Base-by-base conservation (phyloP, 2,797 vertebrate genomes). In the Apodemus agrarius region DNA sequence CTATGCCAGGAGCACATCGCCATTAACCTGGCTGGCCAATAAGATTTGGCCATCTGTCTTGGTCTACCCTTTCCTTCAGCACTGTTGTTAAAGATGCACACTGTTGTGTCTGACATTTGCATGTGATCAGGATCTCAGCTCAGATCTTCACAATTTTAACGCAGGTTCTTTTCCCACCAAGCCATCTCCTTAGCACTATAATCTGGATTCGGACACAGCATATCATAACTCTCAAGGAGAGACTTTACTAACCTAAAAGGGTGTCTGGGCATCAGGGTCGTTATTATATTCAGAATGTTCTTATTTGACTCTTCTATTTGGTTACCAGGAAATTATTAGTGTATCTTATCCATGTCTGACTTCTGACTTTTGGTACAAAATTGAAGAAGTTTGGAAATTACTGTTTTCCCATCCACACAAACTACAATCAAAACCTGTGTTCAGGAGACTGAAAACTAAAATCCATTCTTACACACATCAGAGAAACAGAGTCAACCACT, bases 251-350 rank as follows among this genome's bases (percentile, higher is more conserved):
- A 63, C 16, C 2, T 24, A 57, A 74, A 89, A 16, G 8, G 26
- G 21, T 40, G 10, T 37, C 9, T 19, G 26, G 2, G 1, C 2
- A n/a, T 52, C 0, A 1, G 2, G 19, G 4, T 9, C 1, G 10
- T 40, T 61, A 40, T 29, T 84, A 54, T 76, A 43, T 29, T 86
- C 40, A 81, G 4, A 49, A 16, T 17, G 31, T 52, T 59, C 6
- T 40, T 49, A 9, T n/a, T 29, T 13, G 10, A 43, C 52, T 72
- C 11, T 14, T 59, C 46, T 57, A 3, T 34, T 72, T 76, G 17
- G 49, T 87, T 74, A 46, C 1, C 21, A 87, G 79, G 6, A n/a
- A 84, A 80, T 13, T 10, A 75, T n/a, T 52, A n/a, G 29, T n/a
- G 85, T n/a, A 6, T 31, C 34, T 79, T 26, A 34, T 24, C 9